Conservation (phyloP, 2,888 invertebrate genomes). For the Argyresthia goedartella region DNA sequence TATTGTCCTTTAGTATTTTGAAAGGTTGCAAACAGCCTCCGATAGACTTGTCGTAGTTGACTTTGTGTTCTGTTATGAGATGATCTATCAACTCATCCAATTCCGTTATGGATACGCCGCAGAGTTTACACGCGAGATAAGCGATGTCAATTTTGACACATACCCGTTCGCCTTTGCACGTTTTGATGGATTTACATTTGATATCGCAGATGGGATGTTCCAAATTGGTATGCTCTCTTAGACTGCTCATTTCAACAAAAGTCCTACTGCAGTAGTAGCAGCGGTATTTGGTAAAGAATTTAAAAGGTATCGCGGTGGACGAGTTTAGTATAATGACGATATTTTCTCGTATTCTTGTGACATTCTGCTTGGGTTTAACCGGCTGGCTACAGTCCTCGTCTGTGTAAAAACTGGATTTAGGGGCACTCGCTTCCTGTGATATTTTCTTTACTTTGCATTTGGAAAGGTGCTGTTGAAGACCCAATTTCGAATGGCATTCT, state of each 20-base stretch:
- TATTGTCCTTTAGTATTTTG: constrained; percentile 44
- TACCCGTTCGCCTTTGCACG: constrained; percentile 49
- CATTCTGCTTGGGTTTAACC: constrained; percentile 31
- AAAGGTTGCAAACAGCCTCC: constrained; percentile 45
- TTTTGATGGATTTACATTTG: constrained; percentile 44
- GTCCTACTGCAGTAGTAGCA: constrained; percentile 54
- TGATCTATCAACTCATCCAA: constrained; percentile 45
- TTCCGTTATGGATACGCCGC: constrained; percentile 26
- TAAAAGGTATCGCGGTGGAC: constrained; percentile 55
- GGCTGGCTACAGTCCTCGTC: constrained; percentile 20
- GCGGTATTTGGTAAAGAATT: constrained; percentile 45
- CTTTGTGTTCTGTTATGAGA: constrained; percentile 38
- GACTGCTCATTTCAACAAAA: constrained; percentile 44
- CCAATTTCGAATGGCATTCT: constrained; percentile 34
- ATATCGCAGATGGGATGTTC: constrained; percentile 49
- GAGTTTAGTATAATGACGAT: constrained; percentile 51
- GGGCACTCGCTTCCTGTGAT: constrained; percentile 12
- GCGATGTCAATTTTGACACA: constrained; percentile 48
- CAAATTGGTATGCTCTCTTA: constrained; percentile 35
- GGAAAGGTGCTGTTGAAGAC: constrained; percentile 36
- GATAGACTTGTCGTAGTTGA: constrained; percentile 42
- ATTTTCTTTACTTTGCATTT: constrained; percentile 37
- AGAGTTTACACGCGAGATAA: constrained; percentile 38
- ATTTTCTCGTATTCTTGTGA: constrained; percentile 43
- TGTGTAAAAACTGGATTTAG: constrained; percentile 9